Evolutionary conservation across 1,140 invertebrate genomes (phyloP), one percentile per base, ranked within the genome.

Genomic region (Leptinotarsa defecta): DNA sequence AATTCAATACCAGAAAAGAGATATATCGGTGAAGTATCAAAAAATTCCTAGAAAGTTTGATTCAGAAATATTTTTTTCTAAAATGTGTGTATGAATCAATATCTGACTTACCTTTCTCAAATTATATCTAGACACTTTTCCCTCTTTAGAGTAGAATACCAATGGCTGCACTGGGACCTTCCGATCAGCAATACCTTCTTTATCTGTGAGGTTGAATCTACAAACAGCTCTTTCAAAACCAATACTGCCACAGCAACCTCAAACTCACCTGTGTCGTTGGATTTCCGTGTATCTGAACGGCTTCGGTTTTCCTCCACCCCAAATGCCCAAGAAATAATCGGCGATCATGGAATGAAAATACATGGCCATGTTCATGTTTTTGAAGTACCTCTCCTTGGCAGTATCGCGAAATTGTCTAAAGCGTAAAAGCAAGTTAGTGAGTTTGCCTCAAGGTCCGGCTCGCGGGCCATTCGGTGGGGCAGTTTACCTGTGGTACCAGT

Each of bases 321-420:
- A 98, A 76, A 95, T 97, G 4, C 97, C 97, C 17, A 98, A 87
- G 85, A 97, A 99, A 85, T 99, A 99, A 87, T 99, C 98, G 2
- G 98, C 96, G 76, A 98, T 98, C 87, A 95, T 95, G 2, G 96
- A 98, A 85, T 99, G 97, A 85, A 99, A 98, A 84, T 97, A 98
- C 83, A 93, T 94, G 0, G 96, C 94, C 91, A 98, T 95, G 84
- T 98, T 97, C 89, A 97, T 92, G 84, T 99, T 98, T 84, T 96
- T 97, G 86, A 99, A 99, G 85, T 99, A 99, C 64, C 97, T 87
- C 85, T 98, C 96, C 70, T 92, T 92, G 0, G 97, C 97, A 0
- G 96, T 93, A 83, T 98, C 96, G 20, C 96, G 89, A 84, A 99
- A 99, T 86, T 99, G 97, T 74, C 96, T 90, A 11, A 3, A 43